phyloP scores from a whole-genome alignment of 2,113 vertebrate species.

The Phycodurus eques region DNA sequence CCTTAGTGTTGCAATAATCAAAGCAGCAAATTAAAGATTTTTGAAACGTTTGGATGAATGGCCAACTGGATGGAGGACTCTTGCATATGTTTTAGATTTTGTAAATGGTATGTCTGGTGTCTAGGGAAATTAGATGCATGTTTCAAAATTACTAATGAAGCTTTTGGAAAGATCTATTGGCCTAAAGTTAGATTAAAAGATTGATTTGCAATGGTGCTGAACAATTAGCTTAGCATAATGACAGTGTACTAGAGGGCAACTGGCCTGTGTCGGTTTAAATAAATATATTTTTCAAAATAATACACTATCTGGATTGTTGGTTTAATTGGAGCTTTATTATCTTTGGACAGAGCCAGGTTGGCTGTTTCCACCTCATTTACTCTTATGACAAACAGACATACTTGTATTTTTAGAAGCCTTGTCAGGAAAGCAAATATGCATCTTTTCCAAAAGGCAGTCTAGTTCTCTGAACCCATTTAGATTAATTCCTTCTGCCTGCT shows the following conservation, averaged over 20 bases:
- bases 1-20: background rate
- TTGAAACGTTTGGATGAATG: background rate
- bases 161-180: background rate
- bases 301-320: background rate
- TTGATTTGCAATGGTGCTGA: constrained; percentile 1
- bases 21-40: background rate
- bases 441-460: constrained; percentile 10
- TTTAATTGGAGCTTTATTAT: constrained; percentile 8
- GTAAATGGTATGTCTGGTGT: constrained; percentile 23
- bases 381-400: background rate
- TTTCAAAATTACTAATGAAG: constrained; percentile 13
- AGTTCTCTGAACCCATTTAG: background rate
- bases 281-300: background rate
- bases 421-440: constrained; percentile 7
- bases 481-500: constrained; percentile 9
- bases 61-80: background rate
- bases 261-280: background rate
- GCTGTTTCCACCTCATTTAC: constrained; percentile 10
- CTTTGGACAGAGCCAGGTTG: background rate
- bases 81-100: constrained; percentile 42
- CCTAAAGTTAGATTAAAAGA: background rate
- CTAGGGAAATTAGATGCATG: constrained; percentile 13
- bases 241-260: background rate
- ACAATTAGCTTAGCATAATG: constrained; percentile 7
- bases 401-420: constrained; percentile 1